These are phyloP conservation scores for Heteromurus nitidus DNA, from an alignment of 2,888 invertebrate species.

Conservation along the genomic window DNA sequence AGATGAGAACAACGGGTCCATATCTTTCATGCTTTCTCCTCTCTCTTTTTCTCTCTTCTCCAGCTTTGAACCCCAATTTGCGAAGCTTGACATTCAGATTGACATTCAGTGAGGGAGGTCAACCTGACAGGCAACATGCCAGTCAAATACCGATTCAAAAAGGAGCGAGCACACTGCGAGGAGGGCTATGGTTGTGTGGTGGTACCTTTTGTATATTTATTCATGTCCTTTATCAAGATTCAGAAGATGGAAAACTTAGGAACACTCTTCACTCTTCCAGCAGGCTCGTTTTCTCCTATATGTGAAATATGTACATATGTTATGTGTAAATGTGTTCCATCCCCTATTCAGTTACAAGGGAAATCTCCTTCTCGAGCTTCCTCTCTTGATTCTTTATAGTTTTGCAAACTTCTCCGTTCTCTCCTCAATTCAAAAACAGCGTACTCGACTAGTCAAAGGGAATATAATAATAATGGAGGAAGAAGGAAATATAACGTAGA, in stretches of 20 bases:
- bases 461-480: constrained; percentile 57
- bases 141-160: constrained; percentile 62
- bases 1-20: constrained; percentile 34
- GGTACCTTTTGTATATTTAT: constrained; percentile 27
- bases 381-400: constrained; percentile 29
- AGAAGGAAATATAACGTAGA: constrained; percentile 53
- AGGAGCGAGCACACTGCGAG: constrained; percentile 14
- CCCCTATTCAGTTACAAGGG: constrained; percentile 37
- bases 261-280: constrained; percentile 29
- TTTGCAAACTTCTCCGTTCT: constrained; percentile 48
- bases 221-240: constrained; percentile 53
- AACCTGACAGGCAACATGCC: constrained; percentile 72
- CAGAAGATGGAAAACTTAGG: constrained; percentile 57
- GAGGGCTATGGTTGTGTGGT: background rate
- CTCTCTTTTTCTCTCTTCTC: constrained; percentile 7
- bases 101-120: constrained; percentile 74
- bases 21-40: constrained; percentile 16
- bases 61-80: constrained; percentile 73
- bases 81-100: constrained; percentile 74
- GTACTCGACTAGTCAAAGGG: constrained; percentile 48
- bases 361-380: constrained; percentile 52
- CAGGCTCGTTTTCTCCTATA: constrained; percentile 31
- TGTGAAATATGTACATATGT: background rate
- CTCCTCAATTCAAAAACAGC: background rate
- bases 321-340: background rate